phyloP scores from a whole-genome alignment of 1,140 invertebrate genomes.

The Galleria mellonella region DNA sequence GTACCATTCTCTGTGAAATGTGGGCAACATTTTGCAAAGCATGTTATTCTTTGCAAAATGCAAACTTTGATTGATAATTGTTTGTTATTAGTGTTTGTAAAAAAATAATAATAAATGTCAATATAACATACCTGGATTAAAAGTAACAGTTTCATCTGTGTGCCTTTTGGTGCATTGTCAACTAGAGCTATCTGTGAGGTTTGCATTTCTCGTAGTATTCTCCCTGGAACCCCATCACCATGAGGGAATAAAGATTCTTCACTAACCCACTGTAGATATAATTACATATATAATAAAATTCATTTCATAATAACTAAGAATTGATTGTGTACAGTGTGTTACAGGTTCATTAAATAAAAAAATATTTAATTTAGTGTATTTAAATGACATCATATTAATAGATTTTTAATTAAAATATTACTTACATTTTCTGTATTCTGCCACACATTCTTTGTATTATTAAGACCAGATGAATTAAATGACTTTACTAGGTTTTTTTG shows the following conservation, averaged over 20 bases:
- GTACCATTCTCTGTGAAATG: no score
- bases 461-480: constrained; percentile 36
- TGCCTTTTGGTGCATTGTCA: constrained; percentile 86
- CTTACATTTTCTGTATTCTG: constrained; percentile 42
- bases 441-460: constrained; percentile 33
- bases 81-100: no score
- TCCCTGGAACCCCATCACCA: constrained; percentile 79
- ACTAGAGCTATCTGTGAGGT: constrained; percentile 82
- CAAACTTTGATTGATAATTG: no score
- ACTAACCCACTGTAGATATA: constrained; percentile 79
- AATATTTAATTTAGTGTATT: constrained; percentile 2
- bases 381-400: background rate
- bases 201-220: constrained; percentile 81
- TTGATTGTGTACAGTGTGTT: background rate
- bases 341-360: background rate
- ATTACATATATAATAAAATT: constrained; percentile 5
- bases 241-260: constrained; percentile 80
- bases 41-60: no score
- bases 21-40: no score
- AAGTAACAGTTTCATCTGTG: constrained; percentile 91
- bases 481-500: constrained; percentile 39
- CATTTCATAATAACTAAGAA: background rate
- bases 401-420: constrained; percentile 10
- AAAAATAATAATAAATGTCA: no score
- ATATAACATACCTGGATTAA: constrained; percentile 78